These are phyloP conservation scores for Silurus asotus DNA, from an alignment of 2,113 vertebrate species.

Conservation along the genomic window DNA sequence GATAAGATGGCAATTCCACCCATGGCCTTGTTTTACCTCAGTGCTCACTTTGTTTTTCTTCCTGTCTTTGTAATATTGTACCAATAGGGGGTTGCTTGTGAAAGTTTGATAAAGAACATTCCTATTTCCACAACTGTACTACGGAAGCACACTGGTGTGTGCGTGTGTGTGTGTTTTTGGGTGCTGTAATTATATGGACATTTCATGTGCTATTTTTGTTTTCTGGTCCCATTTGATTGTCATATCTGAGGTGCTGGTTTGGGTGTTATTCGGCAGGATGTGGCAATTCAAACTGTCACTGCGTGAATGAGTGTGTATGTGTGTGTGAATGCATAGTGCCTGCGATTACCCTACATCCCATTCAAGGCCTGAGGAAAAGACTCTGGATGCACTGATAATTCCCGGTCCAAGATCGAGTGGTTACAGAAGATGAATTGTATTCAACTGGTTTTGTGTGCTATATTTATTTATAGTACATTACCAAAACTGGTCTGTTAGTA, in stretches of 20 bases:
- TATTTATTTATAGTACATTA: conserved; percentile 1
- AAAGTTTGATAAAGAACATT: not conserved
- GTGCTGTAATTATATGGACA: not conserved
- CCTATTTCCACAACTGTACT: not conserved
- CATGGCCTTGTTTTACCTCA: not conserved
- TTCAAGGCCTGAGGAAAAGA: not conserved
- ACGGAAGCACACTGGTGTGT: not conserved
- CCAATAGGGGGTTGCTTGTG: not conserved
- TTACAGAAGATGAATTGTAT: not conserved
- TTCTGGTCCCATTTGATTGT: not conserved
- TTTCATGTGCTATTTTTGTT: not conserved
- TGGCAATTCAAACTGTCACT: not conserved
- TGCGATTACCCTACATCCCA: not conserved
- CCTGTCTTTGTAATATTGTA: not conserved
- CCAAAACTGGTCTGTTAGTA: not conserved
- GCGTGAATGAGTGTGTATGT: not conserved
- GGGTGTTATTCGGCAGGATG: not conserved
- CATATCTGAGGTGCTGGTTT: not conserved
- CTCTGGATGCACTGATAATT: not conserved
- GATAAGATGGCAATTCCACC: not conserved
- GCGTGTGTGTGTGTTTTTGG: not conserved
- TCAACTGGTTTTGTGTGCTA: not conserved
- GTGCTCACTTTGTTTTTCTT: not conserved
- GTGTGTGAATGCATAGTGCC: not conserved
- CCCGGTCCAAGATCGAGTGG: not conserved